These are phyloP conservation scores for Noturus placidus DNA, from an alignment of 2,113 vertebrate species.

Conservation along the genomic window DNA sequence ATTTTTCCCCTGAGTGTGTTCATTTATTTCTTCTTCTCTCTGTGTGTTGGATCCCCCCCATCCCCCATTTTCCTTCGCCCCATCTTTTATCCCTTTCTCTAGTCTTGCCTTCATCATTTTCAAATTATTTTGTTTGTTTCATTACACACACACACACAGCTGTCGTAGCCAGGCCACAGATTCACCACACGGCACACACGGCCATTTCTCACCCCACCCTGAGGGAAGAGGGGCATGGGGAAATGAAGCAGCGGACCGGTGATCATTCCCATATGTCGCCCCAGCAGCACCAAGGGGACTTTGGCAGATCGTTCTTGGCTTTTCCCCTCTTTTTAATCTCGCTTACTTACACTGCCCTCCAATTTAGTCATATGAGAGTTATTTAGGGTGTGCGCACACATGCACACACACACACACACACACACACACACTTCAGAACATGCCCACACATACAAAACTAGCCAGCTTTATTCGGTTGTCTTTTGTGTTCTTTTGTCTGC, in stretches of 20 bases:
- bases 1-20: not conserved
- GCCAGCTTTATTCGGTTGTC: not conserved
- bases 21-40: not conserved
- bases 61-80: not conserved
- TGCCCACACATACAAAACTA: not conserved
- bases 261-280: constrained; percentile 54
- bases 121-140: constrained; percentile 29
- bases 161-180: constrained; percentile 27
- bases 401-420: constrained; percentile 6
- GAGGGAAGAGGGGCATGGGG: constrained; percentile 54
- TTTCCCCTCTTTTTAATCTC: constrained; percentile 37
- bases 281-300: constrained; percentile 32
- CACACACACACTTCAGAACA: not conserved
- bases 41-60: not conserved
- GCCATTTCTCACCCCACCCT: not conserved
- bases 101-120: constrained; percentile 17
- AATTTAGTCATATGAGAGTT: constrained; percentile 34
- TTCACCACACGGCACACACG: constrained; percentile 4
- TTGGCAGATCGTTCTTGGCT: constrained; percentile 29
- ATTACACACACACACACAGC: constrained; percentile 33
- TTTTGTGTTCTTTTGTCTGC: not conserved
- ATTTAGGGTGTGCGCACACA: constrained; percentile 14
- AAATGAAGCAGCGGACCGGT: constrained; percentile 51
- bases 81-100: not conserved
- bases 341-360: constrained; percentile 22